Base-by-base conservation (phyloP, 2,113 vertebrate genomes). In the Neomonachus schauinslandi region DNA sequence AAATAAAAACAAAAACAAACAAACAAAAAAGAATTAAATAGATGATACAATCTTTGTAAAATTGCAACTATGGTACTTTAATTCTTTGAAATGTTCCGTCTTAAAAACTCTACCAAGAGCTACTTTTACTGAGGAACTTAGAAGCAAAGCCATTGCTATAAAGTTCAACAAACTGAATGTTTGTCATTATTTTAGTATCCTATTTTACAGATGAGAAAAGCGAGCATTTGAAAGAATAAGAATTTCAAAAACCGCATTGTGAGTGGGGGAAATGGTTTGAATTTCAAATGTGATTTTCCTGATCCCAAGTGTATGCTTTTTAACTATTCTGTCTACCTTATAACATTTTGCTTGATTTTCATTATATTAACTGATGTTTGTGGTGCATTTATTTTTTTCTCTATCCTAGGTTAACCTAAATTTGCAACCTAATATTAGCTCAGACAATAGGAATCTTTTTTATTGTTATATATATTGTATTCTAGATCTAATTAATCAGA, bases 261-360 rank as follows among this genome's bases (percentile, higher is more conserved):
- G 42, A 82, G 12, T 59, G 42, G 3, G 13, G 12, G 14, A 79
- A 81, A 92, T 49, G 1, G 22, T 63, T 89, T 65, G 51, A 95
- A 57, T 81, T 92, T 69, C 85, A 90, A 87, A n/a, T 96, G 16
- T 49, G 24, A 69, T 92, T 96, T 95, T 67, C 12, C 4, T 85
- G 1, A 83, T 94, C 91, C 28, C 42, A 71, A 83, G 0, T 46
- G 5, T 46, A 67, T 65, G 2, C 9, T 31, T 2, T 92, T 90
- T 89, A 39, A 21, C 6, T 86, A 11, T 57, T 94, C 31, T 89
- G 14, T 42, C 31, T 71, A 51, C 3, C 31, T 95, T 84, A 39
- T 16, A 15, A 76, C 82, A 85, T 89, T 63, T 65, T 67, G 3
- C 79, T 89, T 91, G 33, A 3, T 61, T 74, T 69, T 59, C 6